A percentile compares a stretch with the other conserved stretches of the same genome.
Conservation (phyloP, 2,888 invertebrate genomes). For the Brachypalpus laphriformis region DNA sequence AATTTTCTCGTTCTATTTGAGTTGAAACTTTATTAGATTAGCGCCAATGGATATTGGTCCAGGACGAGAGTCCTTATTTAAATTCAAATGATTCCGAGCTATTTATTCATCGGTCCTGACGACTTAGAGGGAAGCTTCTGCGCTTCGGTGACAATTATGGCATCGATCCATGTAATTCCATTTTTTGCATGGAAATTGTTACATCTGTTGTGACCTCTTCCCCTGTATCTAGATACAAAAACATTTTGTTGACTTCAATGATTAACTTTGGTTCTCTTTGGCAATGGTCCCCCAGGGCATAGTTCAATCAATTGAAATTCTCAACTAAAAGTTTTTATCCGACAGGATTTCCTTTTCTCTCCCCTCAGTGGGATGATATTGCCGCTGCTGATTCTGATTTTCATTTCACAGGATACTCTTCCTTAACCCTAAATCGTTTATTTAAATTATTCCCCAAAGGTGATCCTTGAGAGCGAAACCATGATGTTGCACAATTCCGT, state of each 20-base stretch:
- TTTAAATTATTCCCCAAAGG: constrained; percentile 72
- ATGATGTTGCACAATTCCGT: constrained; percentile 49
- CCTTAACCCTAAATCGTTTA: constrained; percentile 71
- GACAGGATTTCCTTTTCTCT: constrained; percentile 7
- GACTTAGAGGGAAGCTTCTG: not conserved
- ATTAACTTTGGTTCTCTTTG: constrained; percentile 56
- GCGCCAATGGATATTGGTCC: not conserved
- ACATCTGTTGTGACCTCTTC: not conserved
- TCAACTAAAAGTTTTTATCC: constrained; percentile 61
- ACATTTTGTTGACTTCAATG: constrained; percentile 43
- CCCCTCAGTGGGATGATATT: constrained; percentile 39
- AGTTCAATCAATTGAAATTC: constrained; percentile 71
- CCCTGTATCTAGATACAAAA: not conserved
- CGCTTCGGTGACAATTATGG: constrained; percentile 22
- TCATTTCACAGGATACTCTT: constrained; percentile 43
- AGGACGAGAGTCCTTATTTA: constrained; percentile 13
- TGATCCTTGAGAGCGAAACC: constrained; percentile 33
- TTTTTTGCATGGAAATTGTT: not conserved
- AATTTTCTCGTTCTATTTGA: constrained; percentile 22
- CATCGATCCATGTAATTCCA: constrained; percentile 56
- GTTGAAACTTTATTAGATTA: constrained; percentile 37
- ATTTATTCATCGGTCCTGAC: not conserved
- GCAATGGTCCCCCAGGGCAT: constrained; percentile 57
- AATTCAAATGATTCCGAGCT: constrained; percentile 26
- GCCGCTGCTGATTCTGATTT: constrained; percentile 9